Base-by-base conservation (phyloP, 2,888 invertebrate species). In the Metalampra italica region DNA sequence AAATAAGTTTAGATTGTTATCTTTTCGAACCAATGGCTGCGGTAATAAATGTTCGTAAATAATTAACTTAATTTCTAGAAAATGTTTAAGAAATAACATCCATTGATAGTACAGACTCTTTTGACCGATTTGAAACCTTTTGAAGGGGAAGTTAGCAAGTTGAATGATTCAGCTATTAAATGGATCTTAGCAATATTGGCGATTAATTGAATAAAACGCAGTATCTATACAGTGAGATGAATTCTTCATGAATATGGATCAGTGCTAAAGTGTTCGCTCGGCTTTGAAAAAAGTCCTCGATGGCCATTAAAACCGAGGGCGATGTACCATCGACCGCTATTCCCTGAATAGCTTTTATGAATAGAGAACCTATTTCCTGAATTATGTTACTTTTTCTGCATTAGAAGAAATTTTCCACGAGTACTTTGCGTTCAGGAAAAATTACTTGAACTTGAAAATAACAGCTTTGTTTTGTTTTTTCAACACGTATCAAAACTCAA, bases 181-280 rank as follows among this genome's bases (percentile, higher is more conserved):
- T 62, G 60, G 64, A 68, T 59, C 62, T 53, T 51, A 52, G 55
- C 67, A 71, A 76, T 85, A 83, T 81, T 74, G 67, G 60, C 68
- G 74, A 79, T 81, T 87, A 87, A 88, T 87, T 85, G 82, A 84
- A 87, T 84, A 79, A 83, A 85, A 80, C 71, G 70, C 75, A 70
- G 68, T 68, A 70, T 71, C 71, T 69, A 5, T 22, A 22, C 2
- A 69, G 67, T 29, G 12, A 45, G 65, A 60, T 65, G 56, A 61
- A 57, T 61, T 56, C 55, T 65, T 81, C 82, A 85, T 87, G 84
- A 87, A 85, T 87, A 86, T 87, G 82, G 73, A 85, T 79, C 62
- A 61, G 54, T 55, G 61, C 61, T 72, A 65, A 75, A 82, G 75
- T 75, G 75, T 74, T 76, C 72, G 60, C 59, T 62, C 60, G 53